phyloP scores from a whole-genome alignment of 2,888 invertebrate genomes.

The Drosophila atripex region DNA sequence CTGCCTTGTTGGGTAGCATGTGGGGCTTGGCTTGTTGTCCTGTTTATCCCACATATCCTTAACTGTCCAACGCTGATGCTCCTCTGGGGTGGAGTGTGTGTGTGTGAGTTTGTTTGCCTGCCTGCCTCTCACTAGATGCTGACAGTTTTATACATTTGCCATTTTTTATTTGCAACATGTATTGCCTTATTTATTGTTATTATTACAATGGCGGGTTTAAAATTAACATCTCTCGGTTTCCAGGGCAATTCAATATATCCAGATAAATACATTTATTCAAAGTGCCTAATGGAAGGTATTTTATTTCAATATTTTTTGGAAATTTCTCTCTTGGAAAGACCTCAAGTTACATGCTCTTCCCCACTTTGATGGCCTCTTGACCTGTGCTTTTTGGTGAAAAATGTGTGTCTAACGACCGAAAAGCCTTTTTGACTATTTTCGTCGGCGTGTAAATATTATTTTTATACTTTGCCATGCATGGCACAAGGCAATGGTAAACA shows the following conservation, averaged over 20 bases:
- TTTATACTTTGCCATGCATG: slow-evolving; percentile 56
- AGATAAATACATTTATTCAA: too few relatives aligned
- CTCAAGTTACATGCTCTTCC: slow-evolving; percentile 4
- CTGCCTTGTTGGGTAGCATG: slow-evolving; percentile 7
- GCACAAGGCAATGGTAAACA: slow-evolving; percentile 13
- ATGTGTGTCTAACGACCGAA: slow-evolving; percentile 28
- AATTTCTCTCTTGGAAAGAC: not conserved
- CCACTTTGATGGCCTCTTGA: slow-evolving; percentile 30
- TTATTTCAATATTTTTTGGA: too few relatives aligned
- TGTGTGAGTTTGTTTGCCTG: not conserved
- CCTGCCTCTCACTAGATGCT: slow-evolving; percentile 17
- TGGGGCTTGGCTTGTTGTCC: slow-evolving; percentile 35
- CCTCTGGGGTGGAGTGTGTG: not conserved
- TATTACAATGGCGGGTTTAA: slow-evolving; percentile 63
- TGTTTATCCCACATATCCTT: slow-evolving; percentile 49
- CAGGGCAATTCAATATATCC: slow-evolving; percentile 5
- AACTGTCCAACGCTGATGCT: slow-evolving; percentile 29
- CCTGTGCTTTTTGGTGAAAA: slow-evolving; percentile 19
- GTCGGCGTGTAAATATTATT: slow-evolving; percentile 67
- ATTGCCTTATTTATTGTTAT: slow-evolving; percentile 63
- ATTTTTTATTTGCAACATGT: slow-evolving; percentile 48
- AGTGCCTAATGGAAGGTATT: too few relatives aligned
- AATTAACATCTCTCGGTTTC: slow-evolving; percentile 52
- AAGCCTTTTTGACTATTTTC: slow-evolving; percentile 49
- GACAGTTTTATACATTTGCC: slow-evolving; percentile 58